Conservation (phyloP, 2,888 invertebrate genomes). For the Parnassius orleans region DNA sequence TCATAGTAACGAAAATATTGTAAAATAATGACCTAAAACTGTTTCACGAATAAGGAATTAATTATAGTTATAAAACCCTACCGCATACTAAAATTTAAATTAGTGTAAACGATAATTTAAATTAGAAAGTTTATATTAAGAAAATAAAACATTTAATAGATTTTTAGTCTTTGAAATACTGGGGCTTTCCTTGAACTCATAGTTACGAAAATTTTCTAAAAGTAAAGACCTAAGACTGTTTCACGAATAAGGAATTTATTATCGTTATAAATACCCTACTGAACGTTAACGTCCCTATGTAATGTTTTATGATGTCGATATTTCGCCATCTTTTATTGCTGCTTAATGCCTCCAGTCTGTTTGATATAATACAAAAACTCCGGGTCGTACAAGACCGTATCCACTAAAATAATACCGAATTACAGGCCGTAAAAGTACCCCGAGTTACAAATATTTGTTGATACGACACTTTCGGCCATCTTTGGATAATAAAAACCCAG, state of each 20-base stretch:
- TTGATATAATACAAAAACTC: constrained; percentile 33
- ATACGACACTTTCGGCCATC: constrained; percentile 39
- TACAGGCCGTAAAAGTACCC: constrained; percentile 43
- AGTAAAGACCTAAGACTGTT: constrained; percentile 6
- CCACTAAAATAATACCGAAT: constrained; percentile 47
- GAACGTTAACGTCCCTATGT: constrained; percentile 24
- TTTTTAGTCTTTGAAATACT: too few relatives aligned
- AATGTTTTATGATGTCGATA: constrained; percentile 37
- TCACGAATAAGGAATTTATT: constrained; percentile 20
- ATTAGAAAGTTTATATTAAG: too few relatives aligned
- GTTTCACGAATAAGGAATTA: constrained; percentile 16
- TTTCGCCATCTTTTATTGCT: constrained; percentile 35
- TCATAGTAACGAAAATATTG: not conserved
- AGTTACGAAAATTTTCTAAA: constrained; percentile 4
- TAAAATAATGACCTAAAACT: constrained; percentile 10
- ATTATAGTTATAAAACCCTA: constrained; percentile 11
- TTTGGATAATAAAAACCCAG: constrained; percentile 38
- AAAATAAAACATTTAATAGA: too few relatives aligned
- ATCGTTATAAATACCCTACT: constrained; percentile 11
- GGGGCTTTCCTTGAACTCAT: not conserved
- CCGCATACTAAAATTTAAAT: too few relatives aligned
- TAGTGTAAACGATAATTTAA: too few relatives aligned
- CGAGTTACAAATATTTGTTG: constrained; percentile 51
- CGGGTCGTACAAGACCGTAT: constrained; percentile 34
- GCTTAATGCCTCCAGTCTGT: constrained; percentile 26